Evolutionary conservation across 2,888 invertebrate genomes (phyloP).

Genomic region (Scaeva pyrastri): DNA sequence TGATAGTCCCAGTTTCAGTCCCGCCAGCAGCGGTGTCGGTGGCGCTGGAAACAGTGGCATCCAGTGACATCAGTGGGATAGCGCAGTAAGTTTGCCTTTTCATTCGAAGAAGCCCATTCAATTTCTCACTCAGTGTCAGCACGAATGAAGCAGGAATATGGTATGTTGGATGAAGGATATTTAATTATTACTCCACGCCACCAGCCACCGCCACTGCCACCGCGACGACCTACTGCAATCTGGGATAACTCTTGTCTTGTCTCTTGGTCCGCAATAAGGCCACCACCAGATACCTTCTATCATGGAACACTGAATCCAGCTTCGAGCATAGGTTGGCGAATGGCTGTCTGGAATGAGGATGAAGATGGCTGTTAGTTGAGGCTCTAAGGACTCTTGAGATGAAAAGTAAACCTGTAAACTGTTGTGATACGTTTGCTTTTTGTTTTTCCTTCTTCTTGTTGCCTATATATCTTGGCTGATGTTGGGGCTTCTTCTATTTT

Average conservation of each 20-base stretch:
- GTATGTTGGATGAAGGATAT: conserved; percentile 61
- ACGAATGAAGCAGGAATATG: conserved; percentile 36
- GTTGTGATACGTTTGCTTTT: conserved; percentile 47
- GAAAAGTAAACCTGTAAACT: conserved; percentile 72
- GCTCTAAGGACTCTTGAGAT: conserved; percentile 43
- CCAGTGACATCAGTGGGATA: too few relatives aligned
- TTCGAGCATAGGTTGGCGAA: conserved; percentile 27
- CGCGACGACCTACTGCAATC: conserved; percentile 57
- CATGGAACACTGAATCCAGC: neutral
- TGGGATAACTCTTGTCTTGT: conserved; percentile 51
- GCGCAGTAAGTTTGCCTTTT: conserved; percentile 54
- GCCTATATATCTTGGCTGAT: neutral
- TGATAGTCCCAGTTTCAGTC: conserved; percentile 17
- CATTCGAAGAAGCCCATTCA: conserved; percentile 66
- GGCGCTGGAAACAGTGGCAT: neutral
- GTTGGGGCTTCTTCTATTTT: neutral
- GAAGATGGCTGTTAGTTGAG: neutral
- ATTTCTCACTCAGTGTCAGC: conserved; percentile 73
- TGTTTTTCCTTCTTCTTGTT: neutral
- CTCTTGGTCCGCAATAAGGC: conserved; percentile 38
- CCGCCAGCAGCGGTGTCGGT: neutral
- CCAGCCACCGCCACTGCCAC: neutral
- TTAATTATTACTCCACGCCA: conserved; percentile 61
- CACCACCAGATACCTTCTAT: neutral
- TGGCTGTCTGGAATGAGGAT: neutral